Conservation (phyloP, 2,797 vertebrate genomes). For the Darevskia nairensis region DNA sequence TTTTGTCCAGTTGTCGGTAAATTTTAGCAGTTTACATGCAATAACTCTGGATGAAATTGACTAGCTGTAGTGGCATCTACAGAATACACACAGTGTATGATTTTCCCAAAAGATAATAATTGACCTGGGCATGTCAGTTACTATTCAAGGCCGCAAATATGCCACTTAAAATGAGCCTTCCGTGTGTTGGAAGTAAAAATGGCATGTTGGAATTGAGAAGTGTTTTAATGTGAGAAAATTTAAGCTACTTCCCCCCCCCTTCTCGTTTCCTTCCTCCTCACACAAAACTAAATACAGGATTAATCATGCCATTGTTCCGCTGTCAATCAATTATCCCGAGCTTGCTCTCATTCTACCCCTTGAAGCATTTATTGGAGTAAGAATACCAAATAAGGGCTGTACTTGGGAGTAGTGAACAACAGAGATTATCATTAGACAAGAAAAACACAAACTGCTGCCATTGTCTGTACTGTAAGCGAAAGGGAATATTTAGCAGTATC, state of each 20-base stretch:
- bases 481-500: slow-evolving; percentile 1
- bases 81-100: background rate
- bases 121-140: background rate
- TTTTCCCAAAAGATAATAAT: background rate
- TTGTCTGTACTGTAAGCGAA: slow-evolving; percentile 9
- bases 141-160: background rate
- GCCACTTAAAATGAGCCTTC: background rate
- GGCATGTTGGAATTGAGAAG: slow-evolving; percentile 8
- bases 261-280: slow-evolving; percentile 5
- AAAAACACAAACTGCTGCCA: background rate
- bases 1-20: no score
- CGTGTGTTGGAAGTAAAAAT: slow-evolving; percentile 1
- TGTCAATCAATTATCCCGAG: slow-evolving; percentile 9
- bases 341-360: background rate
- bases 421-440: background rate
- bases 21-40: no score
- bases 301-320: slow-evolving; percentile 26
- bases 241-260: background rate
- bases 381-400: slow-evolving; percentile 21
- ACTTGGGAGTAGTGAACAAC: background rate
- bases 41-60: background rate
- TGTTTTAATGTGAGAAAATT: slow-evolving; percentile 13
- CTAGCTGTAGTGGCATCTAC: background rate
- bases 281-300: slow-evolving; percentile 28
- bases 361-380: background rate